Base-by-base conservation (phyloP, 1,140 invertebrate species). In the Melipona quadrifasciata region DNA sequence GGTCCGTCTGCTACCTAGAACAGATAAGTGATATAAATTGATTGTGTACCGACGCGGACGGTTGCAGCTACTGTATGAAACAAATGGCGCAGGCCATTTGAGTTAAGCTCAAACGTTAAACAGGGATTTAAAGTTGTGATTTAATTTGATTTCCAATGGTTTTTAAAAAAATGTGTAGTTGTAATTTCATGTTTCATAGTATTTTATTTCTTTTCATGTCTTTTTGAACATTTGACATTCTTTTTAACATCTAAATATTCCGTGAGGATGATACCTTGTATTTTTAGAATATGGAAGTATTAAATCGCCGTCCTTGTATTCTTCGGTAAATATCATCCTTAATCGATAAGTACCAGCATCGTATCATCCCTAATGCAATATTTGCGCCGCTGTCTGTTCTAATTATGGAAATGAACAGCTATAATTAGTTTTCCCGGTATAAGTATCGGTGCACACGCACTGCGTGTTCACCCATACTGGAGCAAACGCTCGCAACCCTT, bases 361-460 rank as follows among this genome's bases (percentile, higher is more conserved):
- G 34, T 57, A 21, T 31, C 34, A 58, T 81, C 55, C 65, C 55
- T 88, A 70, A 82, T 82, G 51, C 64, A 87, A 82, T 88, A 88
- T 89, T 88, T 89, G 82, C 70, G 19, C 39, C 6, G 58, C 39
- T 89, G 83, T 39, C 81, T 73, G 83, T 82, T 85, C 68, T 73
- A 87, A 85, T 89, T 87, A 89, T 61, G 70, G 78, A 89, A 72
- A 89, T 79, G 74, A 78, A 81, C 79, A 61, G 78, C 65, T 88
- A 85, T 88, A 89, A 89, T 89, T 89, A 82, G 24, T 77, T 57
- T 47, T 77, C 27, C 51, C 27, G 39, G 21, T 53, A 31, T 72
- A 72, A 80, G 68, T 84, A 70, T 71, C 82, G 76, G 72, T 79
- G 27, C 31, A 55, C 31, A 73, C 67, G 47, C 47, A 39, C 39